Evolutionary conservation across 37 sponge, comb jelly and placozoan genomes (phyloP).

Genomic region (Bolinopsis microptera): DNA sequence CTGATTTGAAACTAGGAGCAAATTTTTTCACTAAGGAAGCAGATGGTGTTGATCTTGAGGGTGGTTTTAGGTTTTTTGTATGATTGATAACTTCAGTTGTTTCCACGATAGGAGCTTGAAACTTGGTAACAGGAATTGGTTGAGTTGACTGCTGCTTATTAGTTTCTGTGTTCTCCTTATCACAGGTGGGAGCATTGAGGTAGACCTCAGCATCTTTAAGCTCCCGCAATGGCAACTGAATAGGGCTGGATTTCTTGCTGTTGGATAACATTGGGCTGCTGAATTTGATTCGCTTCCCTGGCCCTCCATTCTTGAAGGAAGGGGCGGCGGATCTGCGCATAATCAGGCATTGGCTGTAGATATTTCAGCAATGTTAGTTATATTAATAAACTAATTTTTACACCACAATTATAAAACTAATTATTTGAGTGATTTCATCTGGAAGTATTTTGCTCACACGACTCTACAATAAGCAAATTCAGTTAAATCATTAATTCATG

Average conservation of each 20-base stretch:
- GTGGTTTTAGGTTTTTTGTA: not conserved
- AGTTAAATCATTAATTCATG: too few species aligned
- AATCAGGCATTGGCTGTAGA: not conserved
- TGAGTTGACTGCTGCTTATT: not conserved
- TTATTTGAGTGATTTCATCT: too few species aligned
- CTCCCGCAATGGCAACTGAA: conserved; percentile 3
- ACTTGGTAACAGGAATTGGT: not conserved
- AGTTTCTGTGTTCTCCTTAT: not conserved
- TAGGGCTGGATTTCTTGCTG: not conserved
- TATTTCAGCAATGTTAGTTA: too few species aligned
- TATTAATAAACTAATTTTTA: too few species aligned
- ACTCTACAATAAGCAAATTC: too few species aligned
- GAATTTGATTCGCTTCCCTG: conserved; percentile 71
- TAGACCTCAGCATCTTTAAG: not conserved
- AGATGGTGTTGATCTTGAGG: not conserved
- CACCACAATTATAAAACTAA: too few species aligned
- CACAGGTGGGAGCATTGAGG: not conserved
- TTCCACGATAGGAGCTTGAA: not conserved
- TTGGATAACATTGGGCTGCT: conserved; percentile 69
- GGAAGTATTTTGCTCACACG: too few species aligned
- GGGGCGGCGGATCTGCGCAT: conserved; percentile 85
- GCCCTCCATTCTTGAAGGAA: conserved; percentile 38
- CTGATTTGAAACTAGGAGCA: not conserved
- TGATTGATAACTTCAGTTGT: not conserved
- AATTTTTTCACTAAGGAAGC: not conserved